Evolutionary conservation across 1,140 invertebrate species (phyloP).

Genomic region (Laupala kohalensis): DNA sequence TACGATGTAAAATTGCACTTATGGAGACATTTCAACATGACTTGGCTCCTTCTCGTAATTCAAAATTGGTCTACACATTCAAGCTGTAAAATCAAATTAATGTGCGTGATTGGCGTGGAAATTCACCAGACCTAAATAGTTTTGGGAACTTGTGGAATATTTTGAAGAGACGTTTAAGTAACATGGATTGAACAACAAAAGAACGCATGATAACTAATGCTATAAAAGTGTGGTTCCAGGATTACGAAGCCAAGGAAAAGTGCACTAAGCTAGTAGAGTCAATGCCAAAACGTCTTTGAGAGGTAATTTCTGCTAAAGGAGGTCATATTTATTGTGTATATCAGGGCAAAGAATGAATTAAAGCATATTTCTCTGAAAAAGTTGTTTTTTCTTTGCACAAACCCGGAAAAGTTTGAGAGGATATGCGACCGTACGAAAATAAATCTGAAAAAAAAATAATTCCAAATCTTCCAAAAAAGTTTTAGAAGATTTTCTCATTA

Average conservation of each 20-base stretch:
- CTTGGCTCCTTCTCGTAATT: background rate
- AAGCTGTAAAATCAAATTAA: background rate
- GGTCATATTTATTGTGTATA: too few species aligned
- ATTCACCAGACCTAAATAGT: slow-evolving; percentile 9
- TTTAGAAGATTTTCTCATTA: too few species aligned
- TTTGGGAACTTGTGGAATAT: slow-evolving; percentile 6
- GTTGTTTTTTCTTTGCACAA: too few species aligned
- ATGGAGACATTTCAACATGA: slow-evolving; percentile 1
- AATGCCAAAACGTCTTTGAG: background rate
- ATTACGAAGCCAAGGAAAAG: background rate
- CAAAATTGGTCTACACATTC: background rate
- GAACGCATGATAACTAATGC: background rate
- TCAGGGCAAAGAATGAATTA: too few species aligned
- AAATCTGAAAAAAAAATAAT: too few species aligned
- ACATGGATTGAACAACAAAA: background rate
- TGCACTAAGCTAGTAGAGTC: background rate
- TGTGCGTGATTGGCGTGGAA: background rate
- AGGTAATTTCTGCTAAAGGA: background rate
- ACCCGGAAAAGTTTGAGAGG: too few species aligned
- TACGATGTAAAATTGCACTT: background rate
- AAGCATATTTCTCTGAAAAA: too few species aligned
- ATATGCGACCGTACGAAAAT: too few species aligned
- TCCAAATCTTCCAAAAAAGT: too few species aligned
- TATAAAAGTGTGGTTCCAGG: background rate
- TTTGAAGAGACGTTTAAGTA: background rate